Conservation (phyloP, 2,113 vertebrate genomes). For the Perca schrenkii region DNA sequence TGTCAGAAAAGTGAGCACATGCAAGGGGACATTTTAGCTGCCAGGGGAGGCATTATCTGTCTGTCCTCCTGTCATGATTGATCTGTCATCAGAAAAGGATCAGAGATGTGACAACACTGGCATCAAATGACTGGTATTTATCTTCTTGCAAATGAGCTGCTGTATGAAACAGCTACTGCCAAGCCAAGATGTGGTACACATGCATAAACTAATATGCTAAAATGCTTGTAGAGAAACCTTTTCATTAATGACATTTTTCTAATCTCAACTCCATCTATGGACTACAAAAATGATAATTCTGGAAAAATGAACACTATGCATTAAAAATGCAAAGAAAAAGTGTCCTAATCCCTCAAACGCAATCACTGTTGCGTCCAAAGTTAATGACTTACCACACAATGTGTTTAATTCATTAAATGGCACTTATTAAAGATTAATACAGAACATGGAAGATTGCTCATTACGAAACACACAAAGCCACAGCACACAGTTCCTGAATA, state of each 20-base stretch:
- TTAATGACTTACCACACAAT: constrained; percentile 80
- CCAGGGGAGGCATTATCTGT: constrained; percentile 51
- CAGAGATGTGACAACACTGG: constrained; percentile 45
- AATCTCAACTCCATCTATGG: constrained; percentile 69
- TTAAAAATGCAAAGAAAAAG: constrained; percentile 74
- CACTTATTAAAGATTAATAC: constrained; percentile 76
- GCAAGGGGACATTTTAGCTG: constrained; percentile 37
- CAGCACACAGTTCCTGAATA: constrained; percentile 52
- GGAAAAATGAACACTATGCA: constrained; percentile 50
- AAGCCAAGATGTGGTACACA: not conserved
- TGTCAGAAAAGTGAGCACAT: constrained; percentile 62
- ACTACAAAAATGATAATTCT: constrained; percentile 54
- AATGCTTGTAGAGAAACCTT: constrained; percentile 16
- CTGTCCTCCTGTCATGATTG: constrained; percentile 52
- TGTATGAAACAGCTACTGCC: not conserved
- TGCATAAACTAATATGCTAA: constrained; percentile 18
- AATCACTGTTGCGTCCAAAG: constrained; percentile 77
- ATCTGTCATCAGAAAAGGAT: constrained; percentile 54
- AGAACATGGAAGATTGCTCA: constrained; percentile 74
- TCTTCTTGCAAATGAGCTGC: constrained; percentile 25
- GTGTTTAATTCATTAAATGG: constrained; percentile 77
- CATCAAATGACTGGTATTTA: constrained; percentile 50
- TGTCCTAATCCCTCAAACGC: constrained; percentile 74
- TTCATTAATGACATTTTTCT: constrained; percentile 57
- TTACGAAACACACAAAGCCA: constrained; percentile 64